Evolutionary conservation across 2,888 invertebrate species (phyloP).

Genomic region (Barypeithes pellucidus): DNA sequence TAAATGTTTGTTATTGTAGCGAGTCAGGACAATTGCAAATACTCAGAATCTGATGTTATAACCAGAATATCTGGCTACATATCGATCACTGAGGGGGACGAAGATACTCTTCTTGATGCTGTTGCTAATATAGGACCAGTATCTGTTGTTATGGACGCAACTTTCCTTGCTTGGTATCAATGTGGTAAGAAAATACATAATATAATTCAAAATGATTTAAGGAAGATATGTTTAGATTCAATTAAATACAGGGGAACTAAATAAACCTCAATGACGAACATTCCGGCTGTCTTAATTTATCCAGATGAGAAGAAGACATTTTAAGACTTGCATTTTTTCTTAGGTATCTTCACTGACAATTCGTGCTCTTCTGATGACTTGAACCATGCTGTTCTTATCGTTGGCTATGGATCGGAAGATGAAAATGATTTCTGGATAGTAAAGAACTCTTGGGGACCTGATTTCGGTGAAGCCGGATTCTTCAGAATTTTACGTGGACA

Average conservation of each 20-base stretch:
- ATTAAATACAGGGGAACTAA: too few species aligned
- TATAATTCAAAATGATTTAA: too few species aligned
- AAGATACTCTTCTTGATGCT: slow-evolving; percentile 38
- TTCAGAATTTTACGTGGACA: slow-evolving; percentile 33
- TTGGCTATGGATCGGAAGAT: slow-evolving; percentile 40
- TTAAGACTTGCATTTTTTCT: too few species aligned
- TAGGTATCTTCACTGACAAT: slow-evolving; percentile 22
- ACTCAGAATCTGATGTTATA: slow-evolving; percentile 27
- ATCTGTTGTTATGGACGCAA: slow-evolving; percentile 46
- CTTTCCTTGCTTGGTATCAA: slow-evolving; percentile 21
- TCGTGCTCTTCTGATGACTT: slow-evolving; percentile 13
- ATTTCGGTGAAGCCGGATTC: slow-evolving; percentile 43
- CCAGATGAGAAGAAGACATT: too few species aligned
- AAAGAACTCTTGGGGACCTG: slow-evolving; percentile 45
- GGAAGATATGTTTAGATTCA: too few species aligned
- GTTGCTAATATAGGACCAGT: slow-evolving; percentile 43
- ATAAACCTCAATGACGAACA: too few species aligned
- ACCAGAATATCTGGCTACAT: slow-evolving; percentile 32
- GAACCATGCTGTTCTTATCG: slow-evolving; percentile 40
- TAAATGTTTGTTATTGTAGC: background rate
- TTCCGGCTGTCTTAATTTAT: too few species aligned
- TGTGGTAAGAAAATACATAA: too few species aligned
- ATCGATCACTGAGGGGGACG: slow-evolving; percentile 11
- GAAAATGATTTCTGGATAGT: slow-evolving; percentile 39
- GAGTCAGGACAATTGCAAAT: slow-evolving; percentile 38